A percentile compares a stretch with the other conserved stretches of the same genome.
These are phyloP conservation scores for Dascillus cervinus DNA, from an alignment of 2,888 invertebrate genomes.

Conservation along the genomic window DNA sequence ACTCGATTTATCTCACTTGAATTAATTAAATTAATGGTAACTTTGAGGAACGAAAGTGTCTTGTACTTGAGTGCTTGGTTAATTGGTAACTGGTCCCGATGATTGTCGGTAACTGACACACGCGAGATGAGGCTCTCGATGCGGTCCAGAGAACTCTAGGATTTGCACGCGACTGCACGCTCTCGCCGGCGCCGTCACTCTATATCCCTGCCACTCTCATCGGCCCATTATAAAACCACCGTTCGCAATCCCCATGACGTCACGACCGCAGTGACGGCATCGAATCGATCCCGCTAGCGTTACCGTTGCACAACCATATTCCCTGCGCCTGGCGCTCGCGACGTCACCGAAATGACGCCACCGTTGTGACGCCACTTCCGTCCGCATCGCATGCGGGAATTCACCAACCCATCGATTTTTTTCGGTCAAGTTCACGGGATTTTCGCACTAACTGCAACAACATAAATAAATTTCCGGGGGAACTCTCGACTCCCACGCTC, in stretches of 20 bases:
- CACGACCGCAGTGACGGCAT: constrained; percentile 36
- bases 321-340: constrained; percentile 21
- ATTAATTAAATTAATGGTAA: not conserved
- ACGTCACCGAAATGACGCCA: constrained; percentile 24
- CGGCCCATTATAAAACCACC: constrained; percentile 39
- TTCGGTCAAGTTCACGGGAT: constrained; percentile 5
- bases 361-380: constrained; percentile 23
- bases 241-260: constrained; percentile 34
- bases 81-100: constrained; percentile 8
- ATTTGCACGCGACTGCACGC: constrained; percentile 30
- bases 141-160: constrained; percentile 24
- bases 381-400: constrained; percentile 4
- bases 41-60: not conserved
- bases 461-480: too few species aligned
- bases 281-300: constrained; percentile 28
- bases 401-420: constrained; percentile 11
- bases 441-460: too few species aligned
- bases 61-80: not conserved
- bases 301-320: constrained; percentile 24
- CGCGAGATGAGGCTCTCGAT: constrained; percentile 12
- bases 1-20: not conserved
- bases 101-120: constrained; percentile 16
- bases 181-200: constrained; percentile 32
- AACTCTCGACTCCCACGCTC: too few species aligned
- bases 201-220: constrained; percentile 39